Evolutionary conservation across 2,797 vertebrate species (phyloP).

Genomic region (Vespertilio murinus): DNA sequence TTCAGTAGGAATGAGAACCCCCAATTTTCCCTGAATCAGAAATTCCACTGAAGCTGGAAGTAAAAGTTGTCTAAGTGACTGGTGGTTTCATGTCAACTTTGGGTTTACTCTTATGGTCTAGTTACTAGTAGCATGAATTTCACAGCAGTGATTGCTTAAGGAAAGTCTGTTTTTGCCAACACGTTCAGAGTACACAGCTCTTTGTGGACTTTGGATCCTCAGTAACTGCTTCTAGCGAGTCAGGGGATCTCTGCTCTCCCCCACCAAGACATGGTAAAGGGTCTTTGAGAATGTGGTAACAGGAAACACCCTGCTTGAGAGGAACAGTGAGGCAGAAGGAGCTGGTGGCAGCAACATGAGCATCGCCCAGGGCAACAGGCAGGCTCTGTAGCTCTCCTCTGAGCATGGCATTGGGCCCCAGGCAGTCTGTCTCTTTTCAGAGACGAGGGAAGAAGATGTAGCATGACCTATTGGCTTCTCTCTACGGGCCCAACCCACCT

Average conservation of each 20-base stretch:
- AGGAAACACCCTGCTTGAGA: not conserved
- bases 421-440: not conserved
- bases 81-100: not conserved
- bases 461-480: not conserved
- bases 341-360: not conserved
- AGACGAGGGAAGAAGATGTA: not conserved
- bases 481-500: not conserved
- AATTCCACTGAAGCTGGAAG: not conserved
- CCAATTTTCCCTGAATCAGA: not conserved
- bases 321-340: not conserved
- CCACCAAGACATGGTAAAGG: not conserved
- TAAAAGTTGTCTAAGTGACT: not conserved
- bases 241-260: not conserved
- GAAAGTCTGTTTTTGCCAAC: not conserved
- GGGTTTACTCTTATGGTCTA: not conserved
- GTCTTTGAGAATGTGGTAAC: not conserved
- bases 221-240: not conserved
- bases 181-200: not conserved
- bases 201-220: not conserved
- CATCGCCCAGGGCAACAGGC: not conserved
- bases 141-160: not conserved
- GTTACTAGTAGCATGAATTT: not conserved
- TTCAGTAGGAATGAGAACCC: not conserved
- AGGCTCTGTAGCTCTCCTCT: too few relatives aligned
- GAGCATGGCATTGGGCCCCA: not conserved